Base-by-base conservation (phyloP, 2,113 vertebrate genomes). In the Turdus rufiventris region DNA sequence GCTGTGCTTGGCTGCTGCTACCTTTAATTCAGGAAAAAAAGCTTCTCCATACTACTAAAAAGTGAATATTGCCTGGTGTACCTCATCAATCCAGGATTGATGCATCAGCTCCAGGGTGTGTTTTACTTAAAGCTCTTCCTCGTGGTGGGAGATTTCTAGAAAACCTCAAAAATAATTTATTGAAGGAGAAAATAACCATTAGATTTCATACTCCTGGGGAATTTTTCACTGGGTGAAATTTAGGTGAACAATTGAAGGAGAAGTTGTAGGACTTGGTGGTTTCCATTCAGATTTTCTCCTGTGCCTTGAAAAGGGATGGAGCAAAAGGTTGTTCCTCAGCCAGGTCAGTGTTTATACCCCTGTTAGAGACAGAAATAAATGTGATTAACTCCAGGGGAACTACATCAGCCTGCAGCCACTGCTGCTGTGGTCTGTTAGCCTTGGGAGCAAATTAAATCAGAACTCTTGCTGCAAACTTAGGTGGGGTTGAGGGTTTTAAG, bases 381-480 rank as follows among this genome's bases (percentile, higher is more conserved):
- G 38, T 19, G 72, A 62, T 71, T 70, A 71, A 86, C 54, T 83
- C 51, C 26, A 28, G 21, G 26, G 38, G 34, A 66, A 33, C 33
- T 63, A 5, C 47, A 67, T 31, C 70, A 88, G 26, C 25, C 24
- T 75, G 19, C 61, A 75, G 29, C 34, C 50, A 16, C 74, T 36
- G 58, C 26, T 36, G 34, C 38, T n/a, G 36, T 13, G 34, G 4
- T 56, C 47, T 68, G 43, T 29, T 62, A 79, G 66, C 36, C 62
- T 57, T 5, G 58, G 63, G 85, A 91, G 75, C 67, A 91, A 93
- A 93, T 83, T n/a, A 76, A 93, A 73, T 50, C 36, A 40, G 29
- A 72, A 16, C 1, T 1, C 23, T 48, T 80, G 50, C 83, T 61
- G 80, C 56, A 70, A 31, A 40, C n/a, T 58, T 54, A 62, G 62